These are phyloP conservation scores for Anorthoa munda DNA, from an alignment of 2,888 invertebrate genomes.

Conservation along the genomic window DNA sequence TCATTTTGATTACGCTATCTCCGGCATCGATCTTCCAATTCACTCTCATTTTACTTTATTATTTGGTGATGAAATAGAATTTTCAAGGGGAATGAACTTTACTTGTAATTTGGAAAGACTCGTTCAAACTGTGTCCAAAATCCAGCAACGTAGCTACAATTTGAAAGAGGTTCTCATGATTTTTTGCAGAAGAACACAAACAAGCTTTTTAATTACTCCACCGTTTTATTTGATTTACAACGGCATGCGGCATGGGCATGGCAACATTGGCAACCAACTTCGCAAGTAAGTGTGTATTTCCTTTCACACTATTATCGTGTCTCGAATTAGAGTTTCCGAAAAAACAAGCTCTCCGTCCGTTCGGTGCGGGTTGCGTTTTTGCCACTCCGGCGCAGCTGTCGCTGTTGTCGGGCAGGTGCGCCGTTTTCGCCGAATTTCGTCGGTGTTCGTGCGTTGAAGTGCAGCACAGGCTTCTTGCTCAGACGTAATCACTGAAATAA, in stretches of 20 bases:
- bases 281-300: constrained; percentile 40
- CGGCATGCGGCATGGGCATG: constrained; percentile 16
- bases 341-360: constrained; percentile 65
- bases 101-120: constrained; percentile 1
- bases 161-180: constrained; percentile 3
- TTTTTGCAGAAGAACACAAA: constrained; percentile 9
- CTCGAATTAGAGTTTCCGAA: constrained; percentile 50
- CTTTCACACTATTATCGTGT: constrained; percentile 51
- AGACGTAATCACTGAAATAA: constrained; percentile 54
- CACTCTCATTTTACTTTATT: constrained; percentile 47
- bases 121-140: not conserved
- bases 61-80: constrained; percentile 27
- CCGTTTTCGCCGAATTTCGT: constrained; percentile 75
- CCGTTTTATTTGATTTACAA: constrained; percentile 33
- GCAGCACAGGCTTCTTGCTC: constrained; percentile 45
- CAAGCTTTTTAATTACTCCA: constrained; percentile 34
- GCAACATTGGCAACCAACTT: constrained; percentile 49
- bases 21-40: constrained; percentile 53
- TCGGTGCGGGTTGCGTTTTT: constrained; percentile 65
- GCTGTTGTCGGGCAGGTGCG: constrained; percentile 77
- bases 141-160: not conserved
- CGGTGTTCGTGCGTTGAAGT: constrained; percentile 35
- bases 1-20: constrained; percentile 56
- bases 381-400: constrained; percentile 67
- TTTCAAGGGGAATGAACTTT: constrained; percentile 31